These are phyloP conservation scores for Arctopsyche grandis DNA, from an alignment of 1,140 invertebrate species.

Conservation along the genomic window DNA sequence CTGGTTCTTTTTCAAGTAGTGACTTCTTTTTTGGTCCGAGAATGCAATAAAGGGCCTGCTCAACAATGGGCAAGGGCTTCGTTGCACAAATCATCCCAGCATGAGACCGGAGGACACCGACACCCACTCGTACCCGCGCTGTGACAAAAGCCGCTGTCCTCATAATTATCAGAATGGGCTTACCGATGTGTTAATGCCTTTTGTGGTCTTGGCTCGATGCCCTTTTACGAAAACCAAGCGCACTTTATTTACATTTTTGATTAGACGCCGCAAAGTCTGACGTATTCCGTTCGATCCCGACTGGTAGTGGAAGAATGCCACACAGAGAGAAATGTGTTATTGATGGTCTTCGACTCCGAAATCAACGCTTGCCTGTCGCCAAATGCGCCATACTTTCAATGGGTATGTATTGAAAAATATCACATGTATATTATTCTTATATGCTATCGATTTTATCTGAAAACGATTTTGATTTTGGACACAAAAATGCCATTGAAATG, in stretches of 20 bases:
- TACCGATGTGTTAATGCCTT: slow-evolving; percentile 25
- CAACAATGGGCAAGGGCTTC: slow-evolving; percentile 22
- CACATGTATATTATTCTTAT: no score
- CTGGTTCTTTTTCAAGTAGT: not conserved
- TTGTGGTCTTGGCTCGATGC: not conserved
- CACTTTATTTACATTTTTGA: slow-evolving; percentile 19
- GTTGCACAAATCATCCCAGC: slow-evolving; percentile 46
- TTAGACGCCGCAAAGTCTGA: not conserved
- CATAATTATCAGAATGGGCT: slow-evolving; percentile 34
- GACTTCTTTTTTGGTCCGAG: not conserved
- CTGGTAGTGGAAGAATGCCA: not conserved
- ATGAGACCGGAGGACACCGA: slow-evolving; percentile 24
- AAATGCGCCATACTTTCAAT: not conserved
- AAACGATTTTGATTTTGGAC: no score
- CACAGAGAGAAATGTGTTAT: not conserved
- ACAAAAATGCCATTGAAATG: no score
- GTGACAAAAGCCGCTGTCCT: slow-evolving; percentile 39
- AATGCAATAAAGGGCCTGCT: not conserved
- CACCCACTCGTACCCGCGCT: slow-evolving; percentile 27
- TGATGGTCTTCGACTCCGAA: not conserved
- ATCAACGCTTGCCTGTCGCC: not conserved
- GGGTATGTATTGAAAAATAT: not conserved
- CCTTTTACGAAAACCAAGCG: not conserved
- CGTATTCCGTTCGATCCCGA: not conserved
- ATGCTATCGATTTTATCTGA: no score